Conservation (phyloP, 2,888 invertebrate species). For the Drosophila recens region DNA sequence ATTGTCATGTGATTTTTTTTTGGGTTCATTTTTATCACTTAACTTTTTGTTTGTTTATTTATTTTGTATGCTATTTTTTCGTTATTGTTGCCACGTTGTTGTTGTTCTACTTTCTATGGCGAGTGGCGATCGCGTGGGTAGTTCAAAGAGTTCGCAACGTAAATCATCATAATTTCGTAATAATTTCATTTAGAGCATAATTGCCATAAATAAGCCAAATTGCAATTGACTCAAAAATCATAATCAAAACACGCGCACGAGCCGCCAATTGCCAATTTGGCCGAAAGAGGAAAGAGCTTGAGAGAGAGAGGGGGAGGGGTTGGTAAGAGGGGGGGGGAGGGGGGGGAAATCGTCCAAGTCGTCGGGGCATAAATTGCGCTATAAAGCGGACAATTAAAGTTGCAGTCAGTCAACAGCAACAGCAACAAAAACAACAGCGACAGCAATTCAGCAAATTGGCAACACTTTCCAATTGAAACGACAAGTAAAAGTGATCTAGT, state of each 20-base stretch:
- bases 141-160: conserved; percentile 50
- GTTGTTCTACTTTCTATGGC: conserved; percentile 74
- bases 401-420: conserved; percentile 52
- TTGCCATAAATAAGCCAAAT: conserved; percentile 67
- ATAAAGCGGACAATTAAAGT: conserved; percentile 80
- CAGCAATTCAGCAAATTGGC: conserved; percentile 73
- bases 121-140: conserved; percentile 55
- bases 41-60: conserved; percentile 37
- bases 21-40: conserved; percentile 39
- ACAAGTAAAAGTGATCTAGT: conserved; percentile 54
- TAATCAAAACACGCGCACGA: conserved; percentile 68
- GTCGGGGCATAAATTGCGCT: conserved; percentile 71
- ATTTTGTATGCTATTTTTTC: conserved; percentile 1
- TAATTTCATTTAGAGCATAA: conserved; percentile 75
- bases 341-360: conserved; percentile 48
- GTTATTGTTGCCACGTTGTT: conserved; percentile 18
- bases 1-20: conserved; percentile 61
- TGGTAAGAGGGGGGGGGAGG: not conserved
- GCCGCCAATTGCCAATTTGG: conserved; percentile 42
- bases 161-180: conserved; percentile 69
- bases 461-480: conserved; percentile 76
- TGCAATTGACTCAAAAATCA: conserved; percentile 64
- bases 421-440: conserved; percentile 38
- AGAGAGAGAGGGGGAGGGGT: too few relatives aligned
- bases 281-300: not conserved